A percentile compares a stretch with the other conserved stretches of the same genome.
These are phyloP conservation scores for Lasiurus borealis DNA, from an alignment of 2,113 vertebrate species.

Conservation along the genomic window DNA sequence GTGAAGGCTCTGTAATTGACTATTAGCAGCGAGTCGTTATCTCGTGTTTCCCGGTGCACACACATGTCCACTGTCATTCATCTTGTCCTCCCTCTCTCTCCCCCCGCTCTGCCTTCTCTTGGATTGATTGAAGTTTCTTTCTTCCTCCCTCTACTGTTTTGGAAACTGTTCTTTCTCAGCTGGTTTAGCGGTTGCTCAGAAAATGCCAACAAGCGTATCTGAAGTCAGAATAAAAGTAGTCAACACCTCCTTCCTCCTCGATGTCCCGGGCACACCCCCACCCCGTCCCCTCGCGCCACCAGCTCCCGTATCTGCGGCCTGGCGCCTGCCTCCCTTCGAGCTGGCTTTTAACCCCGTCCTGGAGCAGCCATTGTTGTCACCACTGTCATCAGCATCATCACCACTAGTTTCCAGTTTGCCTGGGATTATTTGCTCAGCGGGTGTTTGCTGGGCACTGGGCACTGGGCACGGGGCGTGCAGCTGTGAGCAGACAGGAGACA, in stretches of 20 bases:
- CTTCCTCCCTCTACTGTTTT: conserved; percentile 50
- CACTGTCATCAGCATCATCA: accelerated
- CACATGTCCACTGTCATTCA: background rate
- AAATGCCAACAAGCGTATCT: conserved; percentile 28
- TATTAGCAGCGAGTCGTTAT: background rate
- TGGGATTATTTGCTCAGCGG: accelerated
- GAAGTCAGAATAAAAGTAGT: background rate
- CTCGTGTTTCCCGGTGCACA: background rate
- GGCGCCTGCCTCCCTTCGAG: background rate
- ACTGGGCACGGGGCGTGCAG: background rate
- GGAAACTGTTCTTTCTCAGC: conserved; percentile 35
- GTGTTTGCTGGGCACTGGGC: background rate
- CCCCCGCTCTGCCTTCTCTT: background rate
- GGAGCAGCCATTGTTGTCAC: accelerated
- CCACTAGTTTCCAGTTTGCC: background rate
- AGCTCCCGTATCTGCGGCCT: accelerated
- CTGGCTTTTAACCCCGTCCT: background rate
- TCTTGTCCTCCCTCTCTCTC: background rate
- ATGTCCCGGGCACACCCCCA: accelerated
- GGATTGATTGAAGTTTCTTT: conserved; percentile 46
- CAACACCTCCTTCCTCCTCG: background rate
- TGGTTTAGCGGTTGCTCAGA: background rate
- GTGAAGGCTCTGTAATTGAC: background rate
- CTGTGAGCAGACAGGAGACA: background rate
- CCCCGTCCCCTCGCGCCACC: background rate